Evolutionary conservation across 2,797 vertebrate genomes (phyloP).

Genomic region (Melanotaenia boesemani): DNA sequence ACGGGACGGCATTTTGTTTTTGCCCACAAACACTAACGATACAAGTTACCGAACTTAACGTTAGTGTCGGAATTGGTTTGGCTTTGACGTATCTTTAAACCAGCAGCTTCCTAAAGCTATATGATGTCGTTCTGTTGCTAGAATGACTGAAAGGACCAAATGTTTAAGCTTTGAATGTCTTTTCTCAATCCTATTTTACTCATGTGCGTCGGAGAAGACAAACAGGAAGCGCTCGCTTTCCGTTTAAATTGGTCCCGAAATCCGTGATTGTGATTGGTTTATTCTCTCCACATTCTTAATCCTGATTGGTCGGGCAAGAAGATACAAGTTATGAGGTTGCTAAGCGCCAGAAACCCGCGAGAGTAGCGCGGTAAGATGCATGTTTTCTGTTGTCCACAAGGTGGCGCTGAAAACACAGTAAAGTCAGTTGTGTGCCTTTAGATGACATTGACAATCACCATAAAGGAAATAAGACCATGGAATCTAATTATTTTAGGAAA

Average conservation of each 20-base stretch:
- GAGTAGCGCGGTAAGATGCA: conserved; percentile 47
- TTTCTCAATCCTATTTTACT: neutral
- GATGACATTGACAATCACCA: neutral
- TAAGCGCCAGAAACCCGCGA: conserved; percentile 72
- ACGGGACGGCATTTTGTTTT: conserved; percentile 87
- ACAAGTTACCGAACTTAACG: conserved; percentile 8
- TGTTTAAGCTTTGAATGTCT: neutral
- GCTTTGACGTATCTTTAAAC: neutral
- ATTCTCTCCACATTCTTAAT: neutral
- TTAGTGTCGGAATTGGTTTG: neutral
- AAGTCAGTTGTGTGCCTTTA: too few species aligned
- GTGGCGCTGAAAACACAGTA: conserved; percentile 48
- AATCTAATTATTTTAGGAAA: conserved; percentile 11
- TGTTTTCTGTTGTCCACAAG: conserved; percentile 27
- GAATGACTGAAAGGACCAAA: neutral
- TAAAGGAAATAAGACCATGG: neutral
- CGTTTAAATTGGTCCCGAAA: conserved; percentile 81
- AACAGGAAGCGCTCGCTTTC: conserved; percentile 37
- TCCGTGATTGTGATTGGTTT: conserved; percentile 70
- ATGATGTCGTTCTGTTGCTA: neutral
- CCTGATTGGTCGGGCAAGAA: conserved; percentile 71
- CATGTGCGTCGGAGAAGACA: neutral
- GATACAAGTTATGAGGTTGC: conserved; percentile 64
- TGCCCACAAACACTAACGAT: neutral
- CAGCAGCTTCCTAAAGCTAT: neutral